Base-by-base conservation (phyloP, 2,113 vertebrate genomes). In the Stigmatopora nigra region DNA sequence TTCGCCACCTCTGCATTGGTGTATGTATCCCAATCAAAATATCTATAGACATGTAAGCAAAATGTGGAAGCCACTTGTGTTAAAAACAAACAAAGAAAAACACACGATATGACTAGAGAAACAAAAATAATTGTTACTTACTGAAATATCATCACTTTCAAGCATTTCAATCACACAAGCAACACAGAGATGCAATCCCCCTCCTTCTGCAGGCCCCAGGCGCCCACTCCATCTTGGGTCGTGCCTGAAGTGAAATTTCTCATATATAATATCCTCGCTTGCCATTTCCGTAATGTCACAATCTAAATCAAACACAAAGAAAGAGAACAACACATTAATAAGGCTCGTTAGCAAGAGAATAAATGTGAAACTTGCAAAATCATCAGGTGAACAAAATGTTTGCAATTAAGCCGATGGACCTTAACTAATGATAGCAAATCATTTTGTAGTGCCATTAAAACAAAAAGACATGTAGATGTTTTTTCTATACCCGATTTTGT, bases 131-230 rank as follows among this genome's bases (percentile, higher is more conserved):
- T 8, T 31, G 3, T 51, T 35, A 5, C 87, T 83, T 82, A 98
- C 96, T 83, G 93, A 87, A 20, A 90, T 69, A 0, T 88, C 69
- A 0, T 73, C 61, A 9, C 89, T 89, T 0, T 89, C 80, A 35
- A 94, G 82, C 71, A 93, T 91, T 77, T 96, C 93, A 25, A 93
- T 65, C 0, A 89, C 82, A 64, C 95, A 98, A 38, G 93, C 92
- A 65, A 95, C 72, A 70, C 96, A 97, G 15, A 95, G 69, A 22
- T 79, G 80, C 14, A 65, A 13, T 65, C 73, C 73, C 44, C 69
- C 64, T 0, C 80, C 80, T 16, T 68, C 77, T 0, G 69, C 64
- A 0, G 78, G 53, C 20, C 65, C 75, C 35, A 86, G 68, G 0
- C 69, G 74, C 55, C 89, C 69, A 2, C 75, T 79, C 92, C 93